phyloP scores from a whole-genome alignment of 2,888 invertebrate species.

The Dorcus hopei region DNA sequence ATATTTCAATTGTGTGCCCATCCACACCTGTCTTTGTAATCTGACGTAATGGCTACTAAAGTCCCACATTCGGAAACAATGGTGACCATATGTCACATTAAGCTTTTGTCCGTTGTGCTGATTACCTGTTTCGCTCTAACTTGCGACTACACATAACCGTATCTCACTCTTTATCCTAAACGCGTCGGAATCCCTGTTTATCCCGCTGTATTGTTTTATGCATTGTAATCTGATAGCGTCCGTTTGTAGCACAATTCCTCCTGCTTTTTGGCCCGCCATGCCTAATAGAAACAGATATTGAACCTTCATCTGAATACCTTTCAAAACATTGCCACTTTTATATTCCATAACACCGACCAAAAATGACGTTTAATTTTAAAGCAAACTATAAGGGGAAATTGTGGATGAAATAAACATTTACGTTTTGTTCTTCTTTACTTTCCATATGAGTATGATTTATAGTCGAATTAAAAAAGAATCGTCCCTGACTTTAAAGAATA shows the following conservation, averaged over 20 bases:
- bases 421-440: too few species aligned
- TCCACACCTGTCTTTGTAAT: constrained; percentile 34
- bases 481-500: too few species aligned
- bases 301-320: too few species aligned
- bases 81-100: constrained; percentile 38
- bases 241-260: constrained; percentile 13
- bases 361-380: too few species aligned
- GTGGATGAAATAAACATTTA: too few species aligned
- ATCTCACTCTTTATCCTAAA: constrained; percentile 37
- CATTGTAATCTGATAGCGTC: constrained; percentile 34
- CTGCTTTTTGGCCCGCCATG: not conserved
- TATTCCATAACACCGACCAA: too few species aligned
- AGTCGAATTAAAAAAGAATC: too few species aligned
- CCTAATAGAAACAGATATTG: not conserved
- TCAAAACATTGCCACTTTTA: too few species aligned
- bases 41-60: constrained; percentile 34
- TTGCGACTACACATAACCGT: constrained; percentile 33
- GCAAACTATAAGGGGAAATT: too few species aligned
- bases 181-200: constrained; percentile 32
- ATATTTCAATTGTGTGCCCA: not conserved
- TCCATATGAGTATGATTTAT: too few species aligned
- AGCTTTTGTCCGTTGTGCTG: constrained; percentile 36
- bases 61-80: constrained; percentile 37
- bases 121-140: constrained; percentile 32
- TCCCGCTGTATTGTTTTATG: constrained; percentile 36